Evolutionary conservation across 2,113 vertebrate species (phyloP).

Genomic region (Gracilinanus agilis): DNA sequence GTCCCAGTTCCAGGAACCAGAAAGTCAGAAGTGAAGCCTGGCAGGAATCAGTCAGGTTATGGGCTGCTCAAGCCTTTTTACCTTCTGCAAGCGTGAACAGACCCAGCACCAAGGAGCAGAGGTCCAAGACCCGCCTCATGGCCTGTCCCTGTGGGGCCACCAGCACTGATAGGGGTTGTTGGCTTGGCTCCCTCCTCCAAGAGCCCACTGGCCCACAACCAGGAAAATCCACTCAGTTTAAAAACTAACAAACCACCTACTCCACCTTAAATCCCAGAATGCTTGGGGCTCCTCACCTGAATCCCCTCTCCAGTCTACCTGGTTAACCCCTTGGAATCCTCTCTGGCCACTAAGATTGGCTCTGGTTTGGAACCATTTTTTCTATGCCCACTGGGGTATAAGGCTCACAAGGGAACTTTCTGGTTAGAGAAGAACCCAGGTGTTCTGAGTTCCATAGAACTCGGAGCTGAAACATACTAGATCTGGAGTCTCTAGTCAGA

Average conservation of each 20-base stretch:
- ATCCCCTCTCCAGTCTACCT: not conserved
- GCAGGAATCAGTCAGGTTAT: conserved; percentile 18
- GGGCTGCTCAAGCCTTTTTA: not conserved
- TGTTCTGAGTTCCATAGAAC: not conserved
- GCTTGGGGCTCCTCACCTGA: conserved; percentile 14
- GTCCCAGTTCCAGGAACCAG: not conserved
- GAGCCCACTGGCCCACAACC: fast-evolving
- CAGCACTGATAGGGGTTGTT: not conserved
- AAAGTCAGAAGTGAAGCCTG: too few species aligned
- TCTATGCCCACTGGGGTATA: not conserved
- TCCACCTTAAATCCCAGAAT: conserved; percentile 42
- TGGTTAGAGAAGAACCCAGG: too few species aligned
- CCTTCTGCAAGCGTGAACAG: conserved; percentile 29
- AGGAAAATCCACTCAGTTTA: not conserved
- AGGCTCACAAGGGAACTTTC: too few species aligned
- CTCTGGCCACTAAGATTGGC: not conserved
- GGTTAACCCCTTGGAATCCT: not conserved
- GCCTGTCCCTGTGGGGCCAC: not conserved
- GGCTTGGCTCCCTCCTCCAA: not conserved
- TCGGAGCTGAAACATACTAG: not conserved
- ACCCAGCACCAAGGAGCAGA: conserved; percentile 52
- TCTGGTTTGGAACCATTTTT: not conserved
- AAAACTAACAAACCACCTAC: fast-evolving
- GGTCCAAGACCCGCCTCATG: not conserved
- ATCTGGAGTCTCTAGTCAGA: not conserved